A percentile compares a stretch with the other conserved stretches of the same genome.
These are phyloP conservation scores for Tyria jacobaeae DNA, from an alignment of 2,888 invertebrate species.

Conservation along the genomic window DNA sequence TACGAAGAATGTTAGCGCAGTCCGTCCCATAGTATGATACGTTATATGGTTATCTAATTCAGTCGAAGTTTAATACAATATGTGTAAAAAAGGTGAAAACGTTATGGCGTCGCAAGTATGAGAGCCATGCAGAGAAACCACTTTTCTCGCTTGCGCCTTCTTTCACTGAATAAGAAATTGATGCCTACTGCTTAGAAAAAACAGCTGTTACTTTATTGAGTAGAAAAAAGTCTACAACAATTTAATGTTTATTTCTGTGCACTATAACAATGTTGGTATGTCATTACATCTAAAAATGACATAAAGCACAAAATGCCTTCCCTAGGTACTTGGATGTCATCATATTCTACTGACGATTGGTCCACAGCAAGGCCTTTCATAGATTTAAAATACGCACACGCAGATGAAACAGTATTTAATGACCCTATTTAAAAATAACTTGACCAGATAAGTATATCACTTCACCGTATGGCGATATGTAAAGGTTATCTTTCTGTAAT, in stretches of 20 bases:
- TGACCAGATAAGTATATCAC: conserved; percentile 8
- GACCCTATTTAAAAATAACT: conserved; percentile 7
- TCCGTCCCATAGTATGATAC: conserved; percentile 61
- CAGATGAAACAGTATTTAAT: conserved; percentile 36
- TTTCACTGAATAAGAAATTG: neutral
- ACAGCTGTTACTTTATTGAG: conserved; percentile 7
- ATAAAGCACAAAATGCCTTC: conserved; percentile 56
- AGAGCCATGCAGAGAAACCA: neutral
- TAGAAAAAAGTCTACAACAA: neutral
- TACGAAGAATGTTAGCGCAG: conserved; percentile 77
- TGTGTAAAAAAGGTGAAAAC: conserved; percentile 24
- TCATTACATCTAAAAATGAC: conserved; percentile 51
- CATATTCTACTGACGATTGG: conserved; percentile 71
- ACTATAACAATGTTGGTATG: conserved; percentile 12
- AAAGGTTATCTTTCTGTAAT: neutral
- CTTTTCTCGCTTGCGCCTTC: neutral
- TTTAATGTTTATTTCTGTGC: neutral
- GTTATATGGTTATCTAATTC: conserved; percentile 65
- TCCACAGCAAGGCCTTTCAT: conserved; percentile 79
- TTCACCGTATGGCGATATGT: conserved; percentile 9
- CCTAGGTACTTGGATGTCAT: conserved; percentile 61
- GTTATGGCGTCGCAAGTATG: neutral
- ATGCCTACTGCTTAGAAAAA: conserved; percentile 34
- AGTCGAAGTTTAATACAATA: conserved; percentile 60
- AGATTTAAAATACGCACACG: conserved; percentile 51